Conservation (phyloP, 2,888 invertebrate genomes). For the Erpobdella octoculata region DNA sequence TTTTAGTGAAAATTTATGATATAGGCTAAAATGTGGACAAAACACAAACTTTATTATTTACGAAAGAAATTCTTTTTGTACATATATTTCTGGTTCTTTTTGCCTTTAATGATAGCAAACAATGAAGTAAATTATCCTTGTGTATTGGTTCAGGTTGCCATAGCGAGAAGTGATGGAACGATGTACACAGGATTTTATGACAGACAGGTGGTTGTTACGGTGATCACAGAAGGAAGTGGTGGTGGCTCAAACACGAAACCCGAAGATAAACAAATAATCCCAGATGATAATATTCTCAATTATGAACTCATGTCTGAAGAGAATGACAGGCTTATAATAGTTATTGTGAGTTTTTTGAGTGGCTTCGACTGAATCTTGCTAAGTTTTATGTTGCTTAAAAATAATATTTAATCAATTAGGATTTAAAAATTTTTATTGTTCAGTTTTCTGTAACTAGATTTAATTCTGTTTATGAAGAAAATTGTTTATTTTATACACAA, state of each 20-base stretch:
- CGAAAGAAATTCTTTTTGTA: too few species aligned
- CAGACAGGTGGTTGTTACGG: constrained; percentile 33
- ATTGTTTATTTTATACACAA: background rate
- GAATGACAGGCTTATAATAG: constrained; percentile 32
- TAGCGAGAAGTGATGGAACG: constrained; percentile 35
- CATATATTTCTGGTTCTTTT: too few species aligned
- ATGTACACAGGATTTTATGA: constrained; percentile 34
- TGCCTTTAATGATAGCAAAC: background rate
- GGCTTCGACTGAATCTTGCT: background rate
- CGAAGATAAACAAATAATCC: constrained; percentile 34
- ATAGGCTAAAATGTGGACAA: too few species aligned
- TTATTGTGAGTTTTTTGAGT: constrained; percentile 27
- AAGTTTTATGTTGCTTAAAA: background rate
- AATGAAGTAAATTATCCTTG: background rate
- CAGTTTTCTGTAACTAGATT: too few species aligned
- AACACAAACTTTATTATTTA: too few species aligned
- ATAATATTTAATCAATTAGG: background rate
- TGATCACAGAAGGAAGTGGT: constrained; percentile 10
- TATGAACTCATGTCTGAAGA: constrained; percentile 32
- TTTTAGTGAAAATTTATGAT: too few species aligned
- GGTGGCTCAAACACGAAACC: background rate
- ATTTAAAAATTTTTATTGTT: too few species aligned
- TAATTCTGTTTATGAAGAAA: background rate
- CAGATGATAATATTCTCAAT: constrained; percentile 35
- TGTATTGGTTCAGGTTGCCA: constrained; percentile 34